Conservation (phyloP, 2,113 vertebrate species). For the Rhinogobius similis region DNA sequence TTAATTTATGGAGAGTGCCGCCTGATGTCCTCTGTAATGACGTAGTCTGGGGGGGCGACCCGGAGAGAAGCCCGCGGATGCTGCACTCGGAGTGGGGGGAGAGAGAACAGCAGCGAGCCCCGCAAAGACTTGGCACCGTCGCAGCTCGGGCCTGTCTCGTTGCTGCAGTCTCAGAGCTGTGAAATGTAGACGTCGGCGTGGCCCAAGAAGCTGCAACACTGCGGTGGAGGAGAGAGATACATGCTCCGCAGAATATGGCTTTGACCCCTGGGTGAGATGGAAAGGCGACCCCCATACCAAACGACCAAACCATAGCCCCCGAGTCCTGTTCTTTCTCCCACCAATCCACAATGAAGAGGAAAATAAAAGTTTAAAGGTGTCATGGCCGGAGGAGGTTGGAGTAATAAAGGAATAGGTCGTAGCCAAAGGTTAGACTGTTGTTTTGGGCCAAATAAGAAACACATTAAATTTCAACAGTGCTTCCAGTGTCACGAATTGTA, state of each 20-base stretch:
- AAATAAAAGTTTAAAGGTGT: conserved; percentile 33
- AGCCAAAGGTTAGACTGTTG: conserved; percentile 16
- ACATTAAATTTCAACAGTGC: conserved; percentile 13
- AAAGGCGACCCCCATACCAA: conserved; percentile 25
- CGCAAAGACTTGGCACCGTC: conserved; percentile 61
- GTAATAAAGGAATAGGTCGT: conserved; percentile 18
- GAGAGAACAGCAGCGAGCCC: conserved; percentile 16
- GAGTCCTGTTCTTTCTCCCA: conserved; percentile 12
- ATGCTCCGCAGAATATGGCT: conserved; percentile 36
- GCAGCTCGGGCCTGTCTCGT: conserved; percentile 52
- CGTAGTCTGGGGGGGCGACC: conserved; percentile 64
- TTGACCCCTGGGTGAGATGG: conserved; percentile 6
- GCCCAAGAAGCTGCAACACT: conserved; percentile 51
- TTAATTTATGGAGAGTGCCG: conserved; percentile 72
- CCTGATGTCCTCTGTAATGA: conserved; percentile 69
- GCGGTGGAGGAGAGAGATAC: conserved; percentile 43
- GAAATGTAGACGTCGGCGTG: conserved; percentile 55
- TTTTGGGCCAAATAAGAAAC: conserved; percentile 14
- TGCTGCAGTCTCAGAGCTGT: conserved; percentile 60
- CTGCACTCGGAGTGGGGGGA: conserved; percentile 52
- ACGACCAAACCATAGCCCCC: conserved; percentile 19
- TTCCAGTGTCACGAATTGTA: conserved; percentile 8
- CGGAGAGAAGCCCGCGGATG: conserved; percentile 61
- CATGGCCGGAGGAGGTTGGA: conserved; percentile 19
- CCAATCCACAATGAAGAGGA: conserved; percentile 14